These are phyloP conservation scores for Zootoca vivipara DNA, from an alignment of 2,113 vertebrate genomes.

Conservation along the genomic window DNA sequence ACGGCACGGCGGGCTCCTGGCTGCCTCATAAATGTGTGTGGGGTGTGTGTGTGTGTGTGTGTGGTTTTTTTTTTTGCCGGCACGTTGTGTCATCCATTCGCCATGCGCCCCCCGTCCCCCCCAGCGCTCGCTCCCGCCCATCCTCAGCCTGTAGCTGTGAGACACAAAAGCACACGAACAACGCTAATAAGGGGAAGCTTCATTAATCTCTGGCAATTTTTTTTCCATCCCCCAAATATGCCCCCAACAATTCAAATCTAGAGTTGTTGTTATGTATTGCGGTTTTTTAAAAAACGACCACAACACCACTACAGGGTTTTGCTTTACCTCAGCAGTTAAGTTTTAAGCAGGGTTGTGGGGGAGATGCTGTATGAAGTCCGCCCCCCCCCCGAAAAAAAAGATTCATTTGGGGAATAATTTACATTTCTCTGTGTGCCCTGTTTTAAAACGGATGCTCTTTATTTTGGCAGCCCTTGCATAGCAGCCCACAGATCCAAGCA, in stretches of 20 bases:
- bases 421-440: neutral
- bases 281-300: neutral
- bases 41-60: neutral
- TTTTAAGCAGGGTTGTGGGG: no score
- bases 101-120: neutral
- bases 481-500: neutral
- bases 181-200: conserved; percentile 20
- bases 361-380: neutral
- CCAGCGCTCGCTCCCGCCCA: neutral
- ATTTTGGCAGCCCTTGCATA: neutral
- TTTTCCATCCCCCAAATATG: neutral
- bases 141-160: conserved; percentile 8
- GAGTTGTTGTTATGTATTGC: neutral
- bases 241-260: neutral
- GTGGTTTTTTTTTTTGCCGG: neutral
- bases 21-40: neutral
- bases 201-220: conserved; percentile 33
- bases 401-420: neutral
- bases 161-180: conserved; percentile 55
- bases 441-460: neutral
- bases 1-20: neutral
- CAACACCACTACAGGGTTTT: no score
- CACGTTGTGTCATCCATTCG: neutral
- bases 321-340: neutral
- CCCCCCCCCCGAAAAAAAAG: no score